A percentile compares a stretch with the other conserved stretches of the same genome.
These are phyloP conservation scores for Zootoca vivipara DNA, from an alignment of 2,113 vertebrate species.

Conservation along the genomic window DNA sequence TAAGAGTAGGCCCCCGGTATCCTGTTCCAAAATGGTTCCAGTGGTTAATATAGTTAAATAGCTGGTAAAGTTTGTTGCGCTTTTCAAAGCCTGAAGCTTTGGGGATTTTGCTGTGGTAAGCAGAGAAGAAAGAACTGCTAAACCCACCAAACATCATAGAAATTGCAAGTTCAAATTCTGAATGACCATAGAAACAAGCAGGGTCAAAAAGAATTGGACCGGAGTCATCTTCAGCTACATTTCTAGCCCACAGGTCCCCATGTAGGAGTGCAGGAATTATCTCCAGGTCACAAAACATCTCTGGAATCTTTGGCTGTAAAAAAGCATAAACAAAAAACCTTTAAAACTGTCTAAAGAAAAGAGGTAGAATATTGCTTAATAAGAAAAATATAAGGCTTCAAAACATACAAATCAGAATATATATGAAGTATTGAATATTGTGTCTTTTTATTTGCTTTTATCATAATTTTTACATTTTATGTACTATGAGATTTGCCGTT, in stretches of 20 bases:
- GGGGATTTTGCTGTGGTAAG: conserved; percentile 89
- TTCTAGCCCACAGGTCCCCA: conserved; percentile 90
- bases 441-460: background rate
- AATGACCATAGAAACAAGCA: conserved; percentile 91
- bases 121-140: conserved; percentile 83
- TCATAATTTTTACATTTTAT: background rate
- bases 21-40: conserved; percentile 95
- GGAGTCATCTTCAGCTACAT: conserved; percentile 78
- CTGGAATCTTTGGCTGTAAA: conserved; percentile 84
- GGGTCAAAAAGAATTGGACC: conserved; percentile 92
- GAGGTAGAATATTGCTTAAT: background rate
- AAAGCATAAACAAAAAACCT: conserved; percentile 13
- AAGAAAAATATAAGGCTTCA: background rate
- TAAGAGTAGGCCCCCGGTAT: conserved; percentile 85
- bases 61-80: conserved; percentile 89
- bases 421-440: background rate
- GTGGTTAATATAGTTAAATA: conserved; percentile 95
- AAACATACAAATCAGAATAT: background rate
- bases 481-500: background rate
- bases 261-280: conserved; percentile 85
- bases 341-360: conserved; percentile 1
- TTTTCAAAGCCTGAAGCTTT: conserved; percentile 86
- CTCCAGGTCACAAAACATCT: conserved; percentile 80
- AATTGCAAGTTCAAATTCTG: conserved; percentile 89
- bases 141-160: conserved; percentile 92